These are phyloP conservation scores for Sisyra terminalis DNA, from an alignment of 2,888 invertebrate genomes.

Conservation along the genomic window DNA sequence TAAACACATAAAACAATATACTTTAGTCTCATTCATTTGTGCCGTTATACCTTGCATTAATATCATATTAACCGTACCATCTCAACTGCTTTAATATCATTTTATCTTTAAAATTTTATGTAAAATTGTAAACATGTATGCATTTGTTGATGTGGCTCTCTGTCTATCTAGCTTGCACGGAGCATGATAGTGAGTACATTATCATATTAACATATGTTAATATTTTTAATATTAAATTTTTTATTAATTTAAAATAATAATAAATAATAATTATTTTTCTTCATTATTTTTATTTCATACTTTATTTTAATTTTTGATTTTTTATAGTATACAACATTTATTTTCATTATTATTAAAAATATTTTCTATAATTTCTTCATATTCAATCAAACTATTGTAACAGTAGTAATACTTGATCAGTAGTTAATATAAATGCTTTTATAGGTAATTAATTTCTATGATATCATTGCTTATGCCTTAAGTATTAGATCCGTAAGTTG, in stretches of 20 bases:
- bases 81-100: slow-evolving; percentile 12
- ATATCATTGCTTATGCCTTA: no score
- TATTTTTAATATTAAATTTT: neutral
- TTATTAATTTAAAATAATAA: neutral
- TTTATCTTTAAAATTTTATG: slow-evolving; percentile 4
- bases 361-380: no score
- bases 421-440: no score
- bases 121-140: slow-evolving; percentile 26
- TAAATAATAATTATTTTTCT: neutral
- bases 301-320: slow-evolving; percentile 7
- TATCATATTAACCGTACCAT: slow-evolving; percentile 12
- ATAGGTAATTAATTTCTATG: no score
- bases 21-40: slow-evolving; percentile 23
- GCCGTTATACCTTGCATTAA: slow-evolving; percentile 18
- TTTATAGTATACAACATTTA: neutral
- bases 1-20: slow-evolving; percentile 10
- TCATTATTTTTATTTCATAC: slow-evolving; percentile 2
- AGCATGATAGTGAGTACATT: slow-evolving; percentile 75
- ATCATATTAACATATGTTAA: neutral
- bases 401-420: no score
- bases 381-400: no score
- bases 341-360: neutral
- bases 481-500: no score
- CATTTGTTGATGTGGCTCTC: slow-evolving; percentile 41
- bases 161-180: slow-evolving; percentile 70